Evolutionary conservation across 92 coral and sea anemone species (phyloP).

Genomic region (Metridium senile): DNA sequence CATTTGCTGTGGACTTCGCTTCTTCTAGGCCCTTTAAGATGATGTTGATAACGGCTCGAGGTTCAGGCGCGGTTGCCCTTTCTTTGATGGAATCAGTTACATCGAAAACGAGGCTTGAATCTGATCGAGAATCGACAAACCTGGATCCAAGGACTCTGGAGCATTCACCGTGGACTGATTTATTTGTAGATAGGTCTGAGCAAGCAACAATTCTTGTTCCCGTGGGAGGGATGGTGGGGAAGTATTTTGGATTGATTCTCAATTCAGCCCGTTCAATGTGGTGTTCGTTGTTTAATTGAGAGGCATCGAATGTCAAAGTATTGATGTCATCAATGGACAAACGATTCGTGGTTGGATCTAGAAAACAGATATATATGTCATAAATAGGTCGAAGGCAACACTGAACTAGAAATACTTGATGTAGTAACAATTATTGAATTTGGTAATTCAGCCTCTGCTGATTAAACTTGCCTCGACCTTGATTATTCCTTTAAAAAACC

Average conservation of each 20-base stretch:
- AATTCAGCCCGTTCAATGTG: conserved; percentile 64
- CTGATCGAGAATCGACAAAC: conserved; percentile 22
- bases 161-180: conserved; percentile 23
- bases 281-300: conserved; percentile 29
- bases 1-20: background rate
- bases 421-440: too few relatives aligned
- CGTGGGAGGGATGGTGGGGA: conserved; percentile 10
- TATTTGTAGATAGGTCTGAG: conserved; percentile 14
- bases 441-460: too few relatives aligned
- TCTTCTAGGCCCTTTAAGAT: conserved; percentile 8
- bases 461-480: too few relatives aligned
- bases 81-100: conserved; percentile 37
- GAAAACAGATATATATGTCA: too few relatives aligned
- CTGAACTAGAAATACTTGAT: too few relatives aligned
- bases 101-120: conserved; percentile 50
- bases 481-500: too few relatives aligned
- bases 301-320: conserved; percentile 50
- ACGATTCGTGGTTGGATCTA: conserved; percentile 11
- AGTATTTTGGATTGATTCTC: conserved; percentile 48
- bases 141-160: conserved; percentile 22
- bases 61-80: conserved; percentile 27
- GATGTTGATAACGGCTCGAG: conserved; percentile 33
- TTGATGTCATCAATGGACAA: conserved; percentile 20
- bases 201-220: conserved; percentile 42
- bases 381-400: too few relatives aligned